phyloP scores from a whole-genome alignment of 2,113 vertebrate genomes.

The Oncorhynchus tshawytscha region DNA sequence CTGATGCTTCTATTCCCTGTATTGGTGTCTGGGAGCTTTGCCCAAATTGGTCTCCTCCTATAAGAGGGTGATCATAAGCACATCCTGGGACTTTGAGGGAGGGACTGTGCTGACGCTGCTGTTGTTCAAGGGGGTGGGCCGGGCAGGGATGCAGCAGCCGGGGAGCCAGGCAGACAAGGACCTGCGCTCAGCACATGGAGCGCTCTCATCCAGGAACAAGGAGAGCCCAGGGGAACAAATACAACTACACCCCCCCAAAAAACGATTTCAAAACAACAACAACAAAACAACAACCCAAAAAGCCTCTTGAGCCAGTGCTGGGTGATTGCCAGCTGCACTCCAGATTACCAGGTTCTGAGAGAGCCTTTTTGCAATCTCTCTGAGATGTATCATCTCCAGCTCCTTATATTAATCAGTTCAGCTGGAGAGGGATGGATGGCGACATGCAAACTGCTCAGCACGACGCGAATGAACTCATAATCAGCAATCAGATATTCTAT shows the following conservation, averaged over 20 bases:
- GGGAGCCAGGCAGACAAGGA: conserved; percentile 69
- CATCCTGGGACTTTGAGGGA: conserved; percentile 53
- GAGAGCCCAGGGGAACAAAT: conserved; percentile 74
- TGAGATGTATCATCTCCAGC: conserved; percentile 68
- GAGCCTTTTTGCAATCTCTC: conserved; percentile 63
- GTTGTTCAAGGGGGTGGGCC: conserved; percentile 50
- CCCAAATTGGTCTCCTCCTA: conserved; percentile 55
- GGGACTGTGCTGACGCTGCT: conserved; percentile 66
- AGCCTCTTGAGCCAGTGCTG: conserved; percentile 58
- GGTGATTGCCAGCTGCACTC: conserved; percentile 76
- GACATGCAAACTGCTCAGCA: conserved; percentile 68
- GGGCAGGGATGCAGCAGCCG: conserved; percentile 51
- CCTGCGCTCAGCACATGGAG: conserved; percentile 76
- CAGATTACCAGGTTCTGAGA: conserved; percentile 64
- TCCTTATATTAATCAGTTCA: conserved; percentile 70
- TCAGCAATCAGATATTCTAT: conserved; percentile 78
- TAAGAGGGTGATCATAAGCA: conserved; percentile 59
- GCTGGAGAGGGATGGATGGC: conserved; percentile 61
- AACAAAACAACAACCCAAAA: conserved; percentile 69
- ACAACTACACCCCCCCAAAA: conserved; percentile 51
- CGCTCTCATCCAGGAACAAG: conserved; percentile 77
- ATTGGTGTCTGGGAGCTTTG: conserved; percentile 37
- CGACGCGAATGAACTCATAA: conserved; percentile 74
- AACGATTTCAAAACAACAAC: conserved; percentile 62
- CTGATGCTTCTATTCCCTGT: conserved; percentile 40